A percentile compares a stretch with the other conserved stretches of the same genome.
Conservation (phyloP, 2,888 invertebrate genomes). For the Troglohyphantes excavatus region DNA sequence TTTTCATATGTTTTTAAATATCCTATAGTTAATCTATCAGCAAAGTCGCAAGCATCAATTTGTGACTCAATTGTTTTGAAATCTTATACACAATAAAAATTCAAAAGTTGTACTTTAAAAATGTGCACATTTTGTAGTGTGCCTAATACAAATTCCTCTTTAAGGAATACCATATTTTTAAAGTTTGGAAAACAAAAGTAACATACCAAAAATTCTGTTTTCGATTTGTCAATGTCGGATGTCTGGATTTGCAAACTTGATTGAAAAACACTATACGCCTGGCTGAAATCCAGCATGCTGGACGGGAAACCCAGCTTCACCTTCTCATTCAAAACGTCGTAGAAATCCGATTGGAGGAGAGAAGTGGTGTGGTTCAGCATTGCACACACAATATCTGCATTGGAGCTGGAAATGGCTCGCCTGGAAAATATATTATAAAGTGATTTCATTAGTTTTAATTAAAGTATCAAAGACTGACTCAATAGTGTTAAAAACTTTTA, state of each 20-base stretch:
- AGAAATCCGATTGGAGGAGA: slow-evolving; percentile 92
- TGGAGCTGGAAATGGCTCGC: slow-evolving; percentile 93
- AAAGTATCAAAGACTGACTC: no score
- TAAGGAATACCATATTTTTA: no score
- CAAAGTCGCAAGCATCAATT: no score
- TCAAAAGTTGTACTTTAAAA: no score
- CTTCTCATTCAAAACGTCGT: slow-evolving; percentile 88
- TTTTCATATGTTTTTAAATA: no score
- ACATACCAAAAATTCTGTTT: slow-evolving; percentile 89
- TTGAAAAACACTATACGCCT: slow-evolving; percentile 92
- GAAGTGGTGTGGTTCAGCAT: slow-evolving; percentile 96
- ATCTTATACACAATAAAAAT: no score
- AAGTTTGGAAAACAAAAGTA: background rate
- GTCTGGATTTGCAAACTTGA: slow-evolving; percentile 90
- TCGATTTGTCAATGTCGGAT: slow-evolving; percentile 87
- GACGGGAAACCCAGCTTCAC: slow-evolving; percentile 90
- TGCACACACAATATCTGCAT: slow-evolving; percentile 97
- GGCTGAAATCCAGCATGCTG: slow-evolving; percentile 83
- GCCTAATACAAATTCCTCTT: no score
- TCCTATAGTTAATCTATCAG: no score
- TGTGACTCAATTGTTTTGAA: no score
- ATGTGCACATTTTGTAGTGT: no score
- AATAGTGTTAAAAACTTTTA: no score
- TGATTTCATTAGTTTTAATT: no score
- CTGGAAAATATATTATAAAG: slow-evolving; percentile 84